phyloP scores from a whole-genome alignment of 2,113 vertebrate genomes.

The Ceuthmochares aereus region DNA sequence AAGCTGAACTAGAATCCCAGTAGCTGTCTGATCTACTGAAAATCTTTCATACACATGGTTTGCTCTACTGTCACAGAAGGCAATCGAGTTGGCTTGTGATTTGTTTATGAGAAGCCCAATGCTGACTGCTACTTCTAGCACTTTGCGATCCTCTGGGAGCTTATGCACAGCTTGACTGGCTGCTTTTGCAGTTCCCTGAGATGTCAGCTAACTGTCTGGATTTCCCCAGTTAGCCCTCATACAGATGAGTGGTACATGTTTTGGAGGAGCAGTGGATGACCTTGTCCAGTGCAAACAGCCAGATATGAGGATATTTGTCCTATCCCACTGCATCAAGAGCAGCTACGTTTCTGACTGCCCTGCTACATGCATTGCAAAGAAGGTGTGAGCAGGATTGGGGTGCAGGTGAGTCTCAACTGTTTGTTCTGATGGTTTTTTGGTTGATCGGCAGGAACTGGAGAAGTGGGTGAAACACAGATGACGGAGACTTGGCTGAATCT shows the following conservation, averaged over 20 bases:
- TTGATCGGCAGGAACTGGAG: neutral
- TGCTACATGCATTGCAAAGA: neutral
- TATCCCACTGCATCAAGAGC: neutral
- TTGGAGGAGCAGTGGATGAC: neutral
- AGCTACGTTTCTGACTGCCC: neutral
- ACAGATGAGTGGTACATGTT: neutral
- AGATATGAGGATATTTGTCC: neutral
- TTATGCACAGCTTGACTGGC: neutral
- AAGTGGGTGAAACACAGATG: neutral
- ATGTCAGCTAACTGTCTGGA: neutral
- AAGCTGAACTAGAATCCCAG: neutral
- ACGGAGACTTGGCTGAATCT: neutral
- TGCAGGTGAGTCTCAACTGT: neutral
- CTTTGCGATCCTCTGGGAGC: neutral
- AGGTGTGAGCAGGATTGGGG: neutral
- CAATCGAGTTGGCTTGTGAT: neutral
- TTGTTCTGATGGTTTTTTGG: neutral
- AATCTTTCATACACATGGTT: neutral
- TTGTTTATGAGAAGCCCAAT: neutral
- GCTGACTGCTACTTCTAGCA: neutral
- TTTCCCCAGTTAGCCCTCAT: neutral
- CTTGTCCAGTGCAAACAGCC: neutral
- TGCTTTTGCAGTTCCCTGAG: neutral
- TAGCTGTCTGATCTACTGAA: neutral
- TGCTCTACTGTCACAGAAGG: neutral